phyloP scores from a whole-genome alignment of 2,113 vertebrate species.

The Galeopterus variegatus region DNA sequence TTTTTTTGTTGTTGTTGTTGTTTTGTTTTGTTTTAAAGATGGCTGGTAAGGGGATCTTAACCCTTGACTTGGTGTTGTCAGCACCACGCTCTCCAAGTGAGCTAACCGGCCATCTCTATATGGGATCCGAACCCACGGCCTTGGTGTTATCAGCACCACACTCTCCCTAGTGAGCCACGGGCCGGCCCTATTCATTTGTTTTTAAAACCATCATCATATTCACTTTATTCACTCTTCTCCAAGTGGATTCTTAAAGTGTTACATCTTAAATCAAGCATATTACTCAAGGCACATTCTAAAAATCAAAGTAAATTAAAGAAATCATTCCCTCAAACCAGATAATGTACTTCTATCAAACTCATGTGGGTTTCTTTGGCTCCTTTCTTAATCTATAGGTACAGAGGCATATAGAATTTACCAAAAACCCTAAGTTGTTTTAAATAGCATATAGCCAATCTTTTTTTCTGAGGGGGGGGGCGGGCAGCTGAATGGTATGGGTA shows the following conservation, averaged over 20 bases:
- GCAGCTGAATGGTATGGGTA: too few species aligned
- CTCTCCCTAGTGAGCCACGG: too few species aligned
- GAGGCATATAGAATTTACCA: neutral
- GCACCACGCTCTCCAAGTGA: too few species aligned
- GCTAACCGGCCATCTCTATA: too few species aligned
- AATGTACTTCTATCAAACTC: slow-evolving; percentile 20
- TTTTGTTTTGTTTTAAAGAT: too few species aligned
- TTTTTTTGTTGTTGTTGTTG: too few species aligned
- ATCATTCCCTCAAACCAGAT: neutral
- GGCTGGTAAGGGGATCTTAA: too few species aligned
- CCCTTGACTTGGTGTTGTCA: too few species aligned
- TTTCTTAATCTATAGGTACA: slow-evolving; percentile 11
- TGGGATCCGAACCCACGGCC: too few species aligned
- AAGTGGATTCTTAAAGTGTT: neutral
- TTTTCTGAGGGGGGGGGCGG: too few species aligned
- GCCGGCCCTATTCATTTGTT: slow-evolving; percentile 2
- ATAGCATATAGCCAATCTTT: neutral
- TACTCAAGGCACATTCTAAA: slow-evolving; percentile 19
- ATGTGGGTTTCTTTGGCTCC: neutral
- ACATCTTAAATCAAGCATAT: slow-evolving; percentile 4
- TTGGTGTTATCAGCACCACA: too few species aligned
- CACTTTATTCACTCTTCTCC: slow-evolving; percentile 39
- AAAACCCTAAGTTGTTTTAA: slow-evolving; percentile 26
- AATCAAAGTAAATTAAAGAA: slow-evolving; percentile 27
- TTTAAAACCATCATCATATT: slow-evolving; percentile 40